phyloP scores from a whole-genome alignment of 2,888 invertebrate species.

The Asteroscopus sphinx region DNA sequence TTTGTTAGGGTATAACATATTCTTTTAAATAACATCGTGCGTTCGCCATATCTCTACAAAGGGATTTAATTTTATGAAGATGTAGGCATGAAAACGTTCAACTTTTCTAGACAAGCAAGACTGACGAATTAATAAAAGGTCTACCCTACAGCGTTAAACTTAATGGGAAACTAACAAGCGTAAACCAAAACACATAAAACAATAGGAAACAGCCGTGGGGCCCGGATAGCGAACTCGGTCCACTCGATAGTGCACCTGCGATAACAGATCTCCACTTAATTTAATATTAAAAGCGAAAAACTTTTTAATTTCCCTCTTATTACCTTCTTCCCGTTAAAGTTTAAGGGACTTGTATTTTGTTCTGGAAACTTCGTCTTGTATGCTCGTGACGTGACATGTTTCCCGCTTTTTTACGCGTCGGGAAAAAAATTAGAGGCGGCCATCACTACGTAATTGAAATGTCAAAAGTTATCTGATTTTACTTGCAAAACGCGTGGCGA shows the following conservation, averaged over 20 bases:
- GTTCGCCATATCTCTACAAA: slow-evolving; percentile 62
- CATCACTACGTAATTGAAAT: slow-evolving; percentile 89
- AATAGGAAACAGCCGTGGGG: slow-evolving; percentile 66
- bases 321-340: slow-evolving; percentile 72
- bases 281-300: slow-evolving; percentile 79
- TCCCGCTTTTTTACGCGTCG: slow-evolving; percentile 69
- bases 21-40: no score
- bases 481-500: slow-evolving; percentile 88
- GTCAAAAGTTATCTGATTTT: slow-evolving; percentile 90
- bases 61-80: slow-evolving; percentile 72
- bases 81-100: slow-evolving; percentile 63
- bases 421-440: slow-evolving; percentile 82
- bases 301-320: slow-evolving; percentile 81
- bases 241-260: slow-evolving; percentile 73
- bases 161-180: slow-evolving; percentile 82
- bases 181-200: slow-evolving; percentile 80
- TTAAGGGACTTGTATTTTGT: slow-evolving; percentile 80
- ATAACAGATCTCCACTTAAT: slow-evolving; percentile 71
- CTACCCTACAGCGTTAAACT: slow-evolving; percentile 69
- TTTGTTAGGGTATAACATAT: no score
- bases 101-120: slow-evolving; percentile 66
- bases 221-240: slow-evolving; percentile 54
- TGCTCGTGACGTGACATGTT: slow-evolving; percentile 84
- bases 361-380: slow-evolving; percentile 80
- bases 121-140: slow-evolving; percentile 76